Evolutionary conservation across 2,888 invertebrate species (phyloP), one percentile per base, ranked within the genome.

Genomic region (Oligia latruncula): DNA sequence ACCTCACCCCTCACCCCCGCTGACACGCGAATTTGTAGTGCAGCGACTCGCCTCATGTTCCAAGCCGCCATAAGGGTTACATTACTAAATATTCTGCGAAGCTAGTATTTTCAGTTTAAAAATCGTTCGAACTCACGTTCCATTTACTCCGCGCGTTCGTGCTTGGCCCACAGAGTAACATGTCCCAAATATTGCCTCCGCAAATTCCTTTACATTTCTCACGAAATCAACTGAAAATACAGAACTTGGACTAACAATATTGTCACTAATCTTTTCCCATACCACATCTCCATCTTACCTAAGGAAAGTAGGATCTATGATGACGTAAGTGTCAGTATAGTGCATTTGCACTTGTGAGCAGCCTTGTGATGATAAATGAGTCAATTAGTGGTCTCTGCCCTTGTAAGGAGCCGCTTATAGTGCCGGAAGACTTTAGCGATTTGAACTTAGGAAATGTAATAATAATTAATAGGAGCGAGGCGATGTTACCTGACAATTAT

Each of bases 381-480:
- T 74, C 68, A 70, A 82, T 82, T 87, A 88, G 17, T 62, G 29
- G 8, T n/a, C 0, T 46, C 4, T 65, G 81, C 66, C 74, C 81
- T 86, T 77, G 83, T 64, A 65, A 77, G 68, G 79, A 71, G 74
- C 66, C 43, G 71, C 43, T 74, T 78, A 67, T 11, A 35, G 1
- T 78, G 71, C 78, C 89, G 87, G 89, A 87, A 87, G 67, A 74
- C 58, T 77, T 62, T 43, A 55, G 23, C 78, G 66, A 71, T 74
- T 74, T 68, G 43, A 73, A 78, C 62, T 49, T 74, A 82, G 78
- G 78, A 84, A 82, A 84, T 74, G n/a, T 64, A 17, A 15, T 64
- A 17, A 15, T 43, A 29, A 81, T 75, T 65, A 71, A 68, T 60
- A n/a, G 15, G 17, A 78, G 43, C 77, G 49, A 76, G 73, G 49